Evolutionary conservation across 2,888 invertebrate species (phyloP), one percentile per base, ranked within the genome.

Genomic region (Salticus scenicus): DNA sequence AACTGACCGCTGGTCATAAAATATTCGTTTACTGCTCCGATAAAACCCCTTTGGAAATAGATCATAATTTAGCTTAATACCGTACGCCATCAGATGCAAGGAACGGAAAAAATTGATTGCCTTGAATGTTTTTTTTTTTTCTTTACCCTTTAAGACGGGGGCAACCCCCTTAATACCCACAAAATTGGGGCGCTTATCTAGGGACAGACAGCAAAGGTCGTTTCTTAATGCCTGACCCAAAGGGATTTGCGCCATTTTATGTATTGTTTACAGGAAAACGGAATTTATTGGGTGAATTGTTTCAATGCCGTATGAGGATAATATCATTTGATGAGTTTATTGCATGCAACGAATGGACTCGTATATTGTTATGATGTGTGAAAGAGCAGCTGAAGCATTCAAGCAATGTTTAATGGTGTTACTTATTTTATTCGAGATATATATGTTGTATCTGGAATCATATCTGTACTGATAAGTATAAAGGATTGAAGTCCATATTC

Each of bases 61-160:
- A 84, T 84, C 83, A 84, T 84, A 84, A 84, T 84, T 84, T 84
- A 84, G 77, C 83, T 57, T 84, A 84, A 84, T 84, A 67, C 83
- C 83, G 47, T 41, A 14, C 71, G 41, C 30, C 28, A 12, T 71
- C 64, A 47, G 63, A 57, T 33, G 63, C 70, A 57, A 69, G 51
- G 51, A 51, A 67, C 31, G 66, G 66, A 73, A 74, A 76, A 75
- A 82, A 76, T 82, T 75, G 82, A 82, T 82, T 75, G 75, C 82
- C 71, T n/a, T 1, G 24, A 37, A 74, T 69, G 57, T 74, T 81
- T 69, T 81, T 74, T 37, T 37, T 37, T 37, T 17, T 66, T n/a
- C 37, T 67, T 63, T 64, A 82, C 75, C 82, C 82, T 82, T 82
- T 82, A 70, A 72, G 74, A 63, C 75, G 70, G 41, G 14, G 24